A percentile compares a stretch with the other conserved stretches of the same genome.
Evolutionary conservation across 2,888 invertebrate species (phyloP).

Genomic region (Idaea dimidiata): DNA sequence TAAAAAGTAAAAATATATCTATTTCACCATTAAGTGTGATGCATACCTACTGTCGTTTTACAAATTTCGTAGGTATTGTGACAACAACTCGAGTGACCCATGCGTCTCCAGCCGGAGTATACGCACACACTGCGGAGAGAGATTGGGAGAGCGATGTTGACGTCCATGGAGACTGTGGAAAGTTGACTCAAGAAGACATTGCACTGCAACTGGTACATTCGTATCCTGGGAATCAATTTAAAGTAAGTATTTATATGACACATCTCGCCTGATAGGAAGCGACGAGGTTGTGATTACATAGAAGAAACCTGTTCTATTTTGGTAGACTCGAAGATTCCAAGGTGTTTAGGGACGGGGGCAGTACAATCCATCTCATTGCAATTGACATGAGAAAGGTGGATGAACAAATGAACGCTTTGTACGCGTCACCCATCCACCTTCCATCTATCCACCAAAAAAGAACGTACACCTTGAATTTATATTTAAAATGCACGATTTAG

Average conservation of each 20-base stretch:
- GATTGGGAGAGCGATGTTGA: slow-evolving; percentile 87
- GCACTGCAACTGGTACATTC: slow-evolving; percentile 84
- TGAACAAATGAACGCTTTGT: too few species aligned
- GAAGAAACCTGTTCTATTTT: too few species aligned
- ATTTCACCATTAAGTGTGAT: neutral
- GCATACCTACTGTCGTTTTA: neutral
- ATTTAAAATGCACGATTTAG: too few species aligned
- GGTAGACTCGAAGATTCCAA: too few species aligned
- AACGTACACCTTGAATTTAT: too few species aligned
- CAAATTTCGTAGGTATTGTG: slow-evolving; percentile 79
- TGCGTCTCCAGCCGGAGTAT: slow-evolving; percentile 87
- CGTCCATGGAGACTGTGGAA: slow-evolving; percentile 43
- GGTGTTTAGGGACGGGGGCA: too few species aligned
- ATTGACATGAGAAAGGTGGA: too few species aligned
- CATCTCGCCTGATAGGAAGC: neutral
- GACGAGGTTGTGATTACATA: neutral
- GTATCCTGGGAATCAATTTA: slow-evolving; percentile 83
- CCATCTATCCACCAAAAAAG: too few species aligned
- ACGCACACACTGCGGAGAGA: slow-evolving; percentile 84
- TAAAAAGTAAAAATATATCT: neutral
- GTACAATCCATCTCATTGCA: too few species aligned
- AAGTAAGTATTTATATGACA: slow-evolving; percentile 59
- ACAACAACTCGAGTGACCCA: slow-evolving; percentile 90
- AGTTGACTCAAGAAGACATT: slow-evolving; percentile 81
- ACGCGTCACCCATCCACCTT: too few species aligned